Percentiles rank a stretch among this genome's conserved stretches.
Evolutionary conservation across 2,797 vertebrate species (phyloP).

Genomic region (Onychomys arenicola): DNA sequence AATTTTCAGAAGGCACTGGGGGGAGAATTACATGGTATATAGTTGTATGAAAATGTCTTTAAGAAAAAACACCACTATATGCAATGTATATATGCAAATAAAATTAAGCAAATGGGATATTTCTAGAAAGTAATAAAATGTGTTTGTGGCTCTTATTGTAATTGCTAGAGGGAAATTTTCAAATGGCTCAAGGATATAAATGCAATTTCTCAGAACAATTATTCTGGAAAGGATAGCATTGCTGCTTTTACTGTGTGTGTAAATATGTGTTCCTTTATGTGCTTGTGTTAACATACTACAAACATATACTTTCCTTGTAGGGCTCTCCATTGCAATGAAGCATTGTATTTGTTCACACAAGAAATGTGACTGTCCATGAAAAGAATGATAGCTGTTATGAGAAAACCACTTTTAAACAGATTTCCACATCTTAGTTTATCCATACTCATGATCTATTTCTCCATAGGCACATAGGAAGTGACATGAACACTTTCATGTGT

Average conservation of each 20-base stretch:
- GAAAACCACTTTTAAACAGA: background rate
- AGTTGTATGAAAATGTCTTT: background rate
- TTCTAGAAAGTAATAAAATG: background rate
- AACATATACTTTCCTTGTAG: background rate
- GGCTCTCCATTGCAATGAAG: background rate
- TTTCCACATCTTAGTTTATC: conserved; percentile 22
- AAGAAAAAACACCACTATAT: background rate
- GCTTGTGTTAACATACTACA: background rate
- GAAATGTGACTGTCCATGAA: background rate
- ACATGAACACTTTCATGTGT: background rate
- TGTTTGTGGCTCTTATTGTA: background rate
- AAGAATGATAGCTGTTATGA: background rate
- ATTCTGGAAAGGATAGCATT: background rate
- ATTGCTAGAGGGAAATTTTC: background rate
- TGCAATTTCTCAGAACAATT: background rate
- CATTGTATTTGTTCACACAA: background rate
- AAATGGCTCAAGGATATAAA: background rate
- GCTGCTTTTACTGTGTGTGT: background rate
- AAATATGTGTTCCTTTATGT: background rate
- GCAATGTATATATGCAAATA: background rate
- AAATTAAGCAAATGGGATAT: background rate
- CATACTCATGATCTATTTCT: background rate
- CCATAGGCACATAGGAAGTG: background rate
- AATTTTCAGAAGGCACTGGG: background rate
- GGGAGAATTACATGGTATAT: background rate